phyloP scores from a whole-genome alignment of 1,140 invertebrate species.

The Diabrotica undecimpunctata region DNA sequence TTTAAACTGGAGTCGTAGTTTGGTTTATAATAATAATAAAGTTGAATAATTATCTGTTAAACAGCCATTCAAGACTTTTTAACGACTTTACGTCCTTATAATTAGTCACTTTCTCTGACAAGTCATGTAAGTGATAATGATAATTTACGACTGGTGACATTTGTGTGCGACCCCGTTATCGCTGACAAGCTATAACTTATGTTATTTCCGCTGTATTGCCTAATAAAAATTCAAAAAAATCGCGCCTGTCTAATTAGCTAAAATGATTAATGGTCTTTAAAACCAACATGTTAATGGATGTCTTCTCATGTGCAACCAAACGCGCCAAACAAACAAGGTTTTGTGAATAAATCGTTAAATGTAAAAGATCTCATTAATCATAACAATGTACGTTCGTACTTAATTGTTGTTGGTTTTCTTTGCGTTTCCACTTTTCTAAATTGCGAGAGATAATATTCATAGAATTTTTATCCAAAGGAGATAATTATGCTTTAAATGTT shows the following conservation, averaged over 20 bases:
- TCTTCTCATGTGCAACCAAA: conserved; percentile 20
- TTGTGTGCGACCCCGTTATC: conserved; percentile 33
- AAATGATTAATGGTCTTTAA: conserved; percentile 25
- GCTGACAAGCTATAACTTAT: conserved; percentile 30
- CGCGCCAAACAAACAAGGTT: conserved; percentile 16
- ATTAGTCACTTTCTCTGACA: conserved; percentile 35
- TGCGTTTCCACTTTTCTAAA: no score
- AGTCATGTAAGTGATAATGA: conserved; percentile 31
- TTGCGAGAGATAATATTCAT: no score
- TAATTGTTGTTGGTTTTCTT: no score
- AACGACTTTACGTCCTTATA: conserved; percentile 5
- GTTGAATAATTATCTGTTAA: no score
- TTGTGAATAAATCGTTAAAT: conserved; percentile 9
- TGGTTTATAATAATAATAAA: no score
- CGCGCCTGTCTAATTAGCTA: conserved; percentile 29
- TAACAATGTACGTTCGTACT: no score
- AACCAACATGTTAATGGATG: conserved; percentile 21
- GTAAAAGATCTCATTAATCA: neutral
- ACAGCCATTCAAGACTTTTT: no score
- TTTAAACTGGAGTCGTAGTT: no score
- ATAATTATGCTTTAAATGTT: no score
- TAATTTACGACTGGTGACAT: conserved; percentile 35
- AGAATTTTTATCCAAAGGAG: no score
- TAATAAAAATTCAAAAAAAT: conserved; percentile 30
- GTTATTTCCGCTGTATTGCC: conserved; percentile 32